Evolutionary conservation across 2,113 vertebrate species (phyloP).

Genomic region (Percina caprodes): DNA sequence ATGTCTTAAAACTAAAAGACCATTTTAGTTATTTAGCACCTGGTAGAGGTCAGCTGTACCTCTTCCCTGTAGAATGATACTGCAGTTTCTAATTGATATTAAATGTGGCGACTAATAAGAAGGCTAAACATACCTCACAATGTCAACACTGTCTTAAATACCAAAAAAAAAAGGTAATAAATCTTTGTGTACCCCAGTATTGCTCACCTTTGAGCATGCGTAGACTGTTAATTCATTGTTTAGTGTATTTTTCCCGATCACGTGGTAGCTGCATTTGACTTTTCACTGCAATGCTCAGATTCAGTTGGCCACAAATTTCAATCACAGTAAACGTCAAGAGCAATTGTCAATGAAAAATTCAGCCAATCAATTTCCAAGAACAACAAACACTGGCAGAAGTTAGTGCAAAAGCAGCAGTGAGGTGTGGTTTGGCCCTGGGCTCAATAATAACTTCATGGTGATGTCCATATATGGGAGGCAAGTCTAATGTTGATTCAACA

Average conservation of each 20-base stretch:
- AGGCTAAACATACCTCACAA: slow-evolving; percentile 31
- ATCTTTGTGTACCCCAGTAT: slow-evolving; percentile 28
- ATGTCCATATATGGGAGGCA: slow-evolving; percentile 16
- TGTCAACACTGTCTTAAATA: slow-evolving; percentile 46
- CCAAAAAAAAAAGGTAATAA: slow-evolving; percentile 30
- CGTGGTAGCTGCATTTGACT: slow-evolving; percentile 46
- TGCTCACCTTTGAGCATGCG: slow-evolving; percentile 28
- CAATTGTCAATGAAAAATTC: slow-evolving; percentile 50
- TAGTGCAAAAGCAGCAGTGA: slow-evolving; percentile 68
- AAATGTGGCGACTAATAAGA: slow-evolving; percentile 27
- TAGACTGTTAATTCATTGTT: slow-evolving; percentile 41
- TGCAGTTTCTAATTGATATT: slow-evolving; percentile 42
- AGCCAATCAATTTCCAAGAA: slow-evolving; percentile 50
- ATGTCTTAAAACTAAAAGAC: slow-evolving; percentile 54
- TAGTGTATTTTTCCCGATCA: slow-evolving; percentile 41
- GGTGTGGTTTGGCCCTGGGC: slow-evolving; percentile 67
- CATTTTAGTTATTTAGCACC: slow-evolving; percentile 71
- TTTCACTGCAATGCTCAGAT: slow-evolving; percentile 45
- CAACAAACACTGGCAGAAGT: slow-evolving; percentile 46
- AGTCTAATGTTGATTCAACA: background rate
- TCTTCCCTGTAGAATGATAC: slow-evolving; percentile 64
- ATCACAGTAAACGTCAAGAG: slow-evolving; percentile 73
- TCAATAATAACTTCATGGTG: slow-evolving; percentile 41
- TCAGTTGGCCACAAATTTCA: slow-evolving; percentile 36
- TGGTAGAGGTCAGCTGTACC: slow-evolving; percentile 57